Base-by-base conservation (phyloP, 2,888 invertebrate species). In the Trachelus iudaicus region DNA sequence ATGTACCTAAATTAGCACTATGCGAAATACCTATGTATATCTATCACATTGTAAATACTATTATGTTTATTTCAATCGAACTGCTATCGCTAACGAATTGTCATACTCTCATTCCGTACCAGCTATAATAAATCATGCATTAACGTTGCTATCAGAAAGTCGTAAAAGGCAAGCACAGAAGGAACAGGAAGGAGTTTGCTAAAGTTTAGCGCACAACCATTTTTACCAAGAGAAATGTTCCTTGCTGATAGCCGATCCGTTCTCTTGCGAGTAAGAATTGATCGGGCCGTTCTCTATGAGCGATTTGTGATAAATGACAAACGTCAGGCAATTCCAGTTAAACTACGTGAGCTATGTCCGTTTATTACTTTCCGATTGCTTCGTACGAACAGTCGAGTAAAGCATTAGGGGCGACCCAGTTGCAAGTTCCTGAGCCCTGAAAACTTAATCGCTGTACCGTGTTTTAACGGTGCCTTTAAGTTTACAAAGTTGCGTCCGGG, bases 21-120 rank as follows among this genome's bases (percentile, higher is more conserved):
- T 80, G 71, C 71, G 34, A 34, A 71, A 31, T 71, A 71, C 71
- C 83, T 85, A 75, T 81, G 83, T 84, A 83, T 86, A 84, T 86
- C 83, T 84, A 84, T 81, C 87, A 87, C 85, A 77, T 83, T 88
- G 88, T 88, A 88, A 87, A 88, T 88, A 88, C 79, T 83, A 84
- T 86, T 85, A 84, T 75, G 83, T 82, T 82, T 83, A 81, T 83
- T 83, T 82, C 77, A 82, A 84, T 84, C 81, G 82, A 84, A 80
- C 81, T 81, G 83, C 85, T 86, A 81, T 85, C 84, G 84, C 83
- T 84, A 82, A 75, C 78, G 76, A 81, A 85, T 81, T 81, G 80
- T 83, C 83, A 80, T 79, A 82, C 84, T 80, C 79, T 84, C 78
- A 84, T 82, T 78, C 83, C 81, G 81, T 84, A 85, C 77, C 83